These are phyloP conservation scores for Physocephala rufipes DNA, from an alignment of 2,888 invertebrate genomes.

Conservation along the genomic window DNA sequence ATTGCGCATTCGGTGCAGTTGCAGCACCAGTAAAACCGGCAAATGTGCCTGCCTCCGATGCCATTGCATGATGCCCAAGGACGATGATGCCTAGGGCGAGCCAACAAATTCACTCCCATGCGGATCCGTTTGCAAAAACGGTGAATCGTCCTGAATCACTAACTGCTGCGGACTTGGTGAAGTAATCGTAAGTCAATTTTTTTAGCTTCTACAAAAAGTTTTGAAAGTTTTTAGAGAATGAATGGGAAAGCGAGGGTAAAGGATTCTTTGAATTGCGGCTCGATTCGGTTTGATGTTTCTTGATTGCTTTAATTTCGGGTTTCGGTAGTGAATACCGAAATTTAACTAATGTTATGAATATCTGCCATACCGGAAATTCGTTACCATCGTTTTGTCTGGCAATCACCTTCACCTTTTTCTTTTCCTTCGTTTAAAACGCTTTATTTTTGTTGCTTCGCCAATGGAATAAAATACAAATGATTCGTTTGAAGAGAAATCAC, in stretches of 20 bases:
- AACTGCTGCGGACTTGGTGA: constrained; percentile 9
- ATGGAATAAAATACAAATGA: neutral
- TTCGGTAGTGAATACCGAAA: neutral
- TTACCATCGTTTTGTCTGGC: neutral
- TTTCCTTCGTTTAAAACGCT: neutral
- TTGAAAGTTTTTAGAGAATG: neutral
- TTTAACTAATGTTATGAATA: neutral
- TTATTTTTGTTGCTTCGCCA: neutral
- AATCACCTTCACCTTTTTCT: neutral
- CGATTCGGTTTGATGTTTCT: neutral
- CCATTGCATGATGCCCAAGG: constrained; percentile 69
- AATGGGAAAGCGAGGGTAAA: neutral
- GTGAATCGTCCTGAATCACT: neutral
- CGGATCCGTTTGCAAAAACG: constrained; percentile 22
- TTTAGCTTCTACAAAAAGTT: neutral
- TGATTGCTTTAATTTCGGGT: too few species aligned
- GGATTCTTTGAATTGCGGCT: neutral
- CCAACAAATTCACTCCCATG: constrained; percentile 73
- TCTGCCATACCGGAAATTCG: constrained; percentile 24
- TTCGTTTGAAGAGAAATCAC: neutral
- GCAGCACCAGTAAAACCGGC: constrained; percentile 65
- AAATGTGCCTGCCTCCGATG: constrained; percentile 60
- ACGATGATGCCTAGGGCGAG: constrained; percentile 85
- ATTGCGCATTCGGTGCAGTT: constrained; percentile 66
- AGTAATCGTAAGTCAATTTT: neutral